Evolutionary conservation across 2,113 vertebrate genomes (phyloP).

Genomic region (Rhombomys opimus): DNA sequence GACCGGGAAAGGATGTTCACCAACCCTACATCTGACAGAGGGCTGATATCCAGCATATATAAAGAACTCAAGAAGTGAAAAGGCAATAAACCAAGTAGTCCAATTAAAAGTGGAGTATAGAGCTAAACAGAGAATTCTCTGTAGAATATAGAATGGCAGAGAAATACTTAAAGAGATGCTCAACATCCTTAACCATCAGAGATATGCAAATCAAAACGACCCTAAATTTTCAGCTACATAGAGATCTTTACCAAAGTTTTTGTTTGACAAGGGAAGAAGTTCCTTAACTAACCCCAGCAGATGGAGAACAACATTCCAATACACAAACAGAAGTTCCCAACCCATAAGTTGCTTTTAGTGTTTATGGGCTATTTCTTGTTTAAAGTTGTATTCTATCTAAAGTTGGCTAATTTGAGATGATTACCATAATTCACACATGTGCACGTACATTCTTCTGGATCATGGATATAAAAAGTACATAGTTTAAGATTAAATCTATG

Average conservation of each 20-base stretch:
- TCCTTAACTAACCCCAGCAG: not conserved
- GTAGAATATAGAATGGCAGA: no score
- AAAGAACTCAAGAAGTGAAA: no score
- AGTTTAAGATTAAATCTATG: not conserved
- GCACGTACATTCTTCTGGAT: not conserved
- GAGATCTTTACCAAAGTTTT: not conserved
- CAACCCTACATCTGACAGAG: no score
- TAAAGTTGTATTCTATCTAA: not conserved
- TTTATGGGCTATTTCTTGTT: not conserved
- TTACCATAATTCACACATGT: not conserved
- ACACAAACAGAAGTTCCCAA: not conserved
- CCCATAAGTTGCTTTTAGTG: not conserved
- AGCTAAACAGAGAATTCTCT: no score
- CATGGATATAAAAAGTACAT: not conserved
- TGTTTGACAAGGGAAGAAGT: not conserved
- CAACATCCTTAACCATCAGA: no score
- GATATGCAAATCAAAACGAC: no score
- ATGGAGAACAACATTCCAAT: not conserved
- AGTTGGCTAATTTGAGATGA: not conserved
- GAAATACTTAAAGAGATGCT: no score
- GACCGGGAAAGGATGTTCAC: no score
- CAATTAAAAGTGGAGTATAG: no score
- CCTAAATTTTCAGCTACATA: no score
- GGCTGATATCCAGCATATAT: no score
- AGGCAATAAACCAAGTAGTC: no score